Evolutionary conservation across 2,113 vertebrate genomes (phyloP), one percentile per base, ranked within the genome.

Genomic region (Excalfactoria chinensis): DNA sequence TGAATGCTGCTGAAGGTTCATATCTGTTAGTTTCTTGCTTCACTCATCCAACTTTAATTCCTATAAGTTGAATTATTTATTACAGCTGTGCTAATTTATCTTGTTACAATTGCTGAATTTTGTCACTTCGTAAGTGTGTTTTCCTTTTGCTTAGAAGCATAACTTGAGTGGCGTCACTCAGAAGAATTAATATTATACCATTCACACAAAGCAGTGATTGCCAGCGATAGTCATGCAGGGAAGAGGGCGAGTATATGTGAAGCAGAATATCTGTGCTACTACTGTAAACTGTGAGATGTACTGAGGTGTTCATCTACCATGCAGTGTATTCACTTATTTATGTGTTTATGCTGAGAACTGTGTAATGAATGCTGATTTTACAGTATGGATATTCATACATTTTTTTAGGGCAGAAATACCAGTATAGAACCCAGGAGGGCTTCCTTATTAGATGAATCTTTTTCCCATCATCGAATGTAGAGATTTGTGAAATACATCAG

Each of bases 401-500:
- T 94, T 81, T 81, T 4, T 2, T 16, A 2, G 9, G 2, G 16
- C 21, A 6, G 3, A 4, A 66, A 74, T 71, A 51, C n/a, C 30
- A 23, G 4, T 63, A 18, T 46, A 78, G 30, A 34, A 12, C 78
- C 70, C 60, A 43, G 16, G 60, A 70, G 84, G 10, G 12, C 9
- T 87, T 28, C 32, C 15, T 53, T 72, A 1, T 44, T 79, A 34
- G n/a, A 43, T 64, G 19, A 14, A 58, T 87, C 40, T 48, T 3
- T 74, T 90, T 79, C 69, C 18, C 9, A 11, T 20, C 58, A 20
- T 30, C 74, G 30, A 86, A 46, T 34, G 28, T 63, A 74, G 34
- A 62, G 88, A 62, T 87, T n/a, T 66, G 11, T 93, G 44, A 77
- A 88, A 51, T 71, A 72, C 68, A 75, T 69, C 49, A 40, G 60